phyloP scores from a whole-genome alignment of 2,113 vertebrate species.

The Electrona antarctica region DNA sequence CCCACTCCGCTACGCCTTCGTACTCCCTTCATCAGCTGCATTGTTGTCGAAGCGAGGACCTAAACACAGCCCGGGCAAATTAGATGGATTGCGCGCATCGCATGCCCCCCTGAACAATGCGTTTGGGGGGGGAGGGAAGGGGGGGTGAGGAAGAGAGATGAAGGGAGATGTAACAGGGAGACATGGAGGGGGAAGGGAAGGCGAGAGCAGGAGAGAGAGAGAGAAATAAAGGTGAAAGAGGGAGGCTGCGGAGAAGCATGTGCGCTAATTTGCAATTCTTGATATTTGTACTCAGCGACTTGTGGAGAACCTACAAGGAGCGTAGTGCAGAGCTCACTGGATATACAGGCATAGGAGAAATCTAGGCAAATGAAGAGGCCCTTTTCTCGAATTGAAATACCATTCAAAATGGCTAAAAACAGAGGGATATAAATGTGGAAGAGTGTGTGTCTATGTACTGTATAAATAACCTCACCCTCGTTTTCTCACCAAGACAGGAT shows the following conservation, averaged over 20 bases:
- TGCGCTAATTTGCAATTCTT: constrained; percentile 23
- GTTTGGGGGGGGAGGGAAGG: not conserved
- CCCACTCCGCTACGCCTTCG: not conserved
- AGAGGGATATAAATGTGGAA: constrained; percentile 20
- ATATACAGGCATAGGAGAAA: no score
- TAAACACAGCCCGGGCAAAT: constrained; percentile 10
- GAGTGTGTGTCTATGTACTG: constrained; percentile 41
- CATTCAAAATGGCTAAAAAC: constrained; percentile 5
- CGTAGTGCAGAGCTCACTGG: no score
- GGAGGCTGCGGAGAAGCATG: not conserved
- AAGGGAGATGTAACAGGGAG: not conserved
- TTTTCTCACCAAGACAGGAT: constrained; percentile 32
- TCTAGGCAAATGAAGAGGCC: constrained; percentile 21
- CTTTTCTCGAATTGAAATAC: constrained; percentile 35
- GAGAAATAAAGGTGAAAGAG: not conserved
- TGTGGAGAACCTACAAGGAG: not conserved
- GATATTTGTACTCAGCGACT: constrained; percentile 37
- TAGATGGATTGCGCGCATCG: constrained; percentile 6
- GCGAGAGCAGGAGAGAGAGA: not conserved
- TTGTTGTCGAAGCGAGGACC: not conserved
- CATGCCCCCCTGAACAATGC: not conserved
- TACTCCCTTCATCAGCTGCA: constrained; percentile 18
- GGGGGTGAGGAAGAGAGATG: not conserved
- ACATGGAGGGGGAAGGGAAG: not conserved
- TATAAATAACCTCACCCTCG: constrained; percentile 51